Conservation (phyloP, 2,888 invertebrate genomes). For the Cosmia trapezina region DNA sequence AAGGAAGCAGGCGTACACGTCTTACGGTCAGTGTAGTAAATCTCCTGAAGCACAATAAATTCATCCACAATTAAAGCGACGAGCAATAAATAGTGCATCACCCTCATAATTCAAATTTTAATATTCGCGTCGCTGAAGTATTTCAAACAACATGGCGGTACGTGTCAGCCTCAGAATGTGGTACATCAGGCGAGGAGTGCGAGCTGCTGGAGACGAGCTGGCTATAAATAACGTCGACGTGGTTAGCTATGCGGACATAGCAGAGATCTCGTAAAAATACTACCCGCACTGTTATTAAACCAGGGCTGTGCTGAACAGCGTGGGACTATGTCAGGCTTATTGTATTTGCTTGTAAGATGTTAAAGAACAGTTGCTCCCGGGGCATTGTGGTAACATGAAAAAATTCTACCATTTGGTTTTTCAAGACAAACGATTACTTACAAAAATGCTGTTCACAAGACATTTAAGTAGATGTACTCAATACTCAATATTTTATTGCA, state of each 20-base stretch:
- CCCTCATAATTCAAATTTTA: conserved; percentile 48
- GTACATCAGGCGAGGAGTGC: conserved; percentile 10
- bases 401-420: background rate
- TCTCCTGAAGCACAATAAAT: background rate
- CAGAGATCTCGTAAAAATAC: conserved; percentile 82
- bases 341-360: background rate
- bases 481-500: no score
- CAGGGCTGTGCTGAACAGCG: conserved; percentile 40
- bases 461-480: background rate
- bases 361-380: background rate
- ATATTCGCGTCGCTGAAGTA: conserved; percentile 50
- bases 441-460: background rate
- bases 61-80: background rate
- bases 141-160: conserved; percentile 61
- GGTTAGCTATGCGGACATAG: conserved; percentile 75
- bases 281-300: conserved; percentile 74
- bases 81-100: conserved; percentile 21
- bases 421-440: background rate
- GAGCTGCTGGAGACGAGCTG: conserved; percentile 16
- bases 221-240: conserved; percentile 66
- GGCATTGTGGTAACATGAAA: background rate
- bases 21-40: no score
- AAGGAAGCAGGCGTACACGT: no score
- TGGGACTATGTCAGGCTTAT: background rate
- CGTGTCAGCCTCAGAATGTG: conserved; percentile 46